These are phyloP conservation scores for Ciona savignyi DNA, from an alignment of 23 tunicate genomes.

Conservation along the genomic window DNA sequence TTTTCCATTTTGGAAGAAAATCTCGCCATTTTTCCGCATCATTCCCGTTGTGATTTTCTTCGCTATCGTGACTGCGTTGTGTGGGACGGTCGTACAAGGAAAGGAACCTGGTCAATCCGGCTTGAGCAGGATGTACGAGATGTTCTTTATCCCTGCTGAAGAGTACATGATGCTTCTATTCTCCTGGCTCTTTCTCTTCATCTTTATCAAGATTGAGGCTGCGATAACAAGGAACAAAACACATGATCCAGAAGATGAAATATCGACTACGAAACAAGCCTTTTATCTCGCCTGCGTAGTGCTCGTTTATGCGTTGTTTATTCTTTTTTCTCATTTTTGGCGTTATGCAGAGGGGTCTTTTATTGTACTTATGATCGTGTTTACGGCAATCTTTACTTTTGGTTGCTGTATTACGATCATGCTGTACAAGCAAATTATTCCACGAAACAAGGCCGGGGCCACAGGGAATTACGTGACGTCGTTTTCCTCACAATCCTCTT, in stretches of 20 bases:
- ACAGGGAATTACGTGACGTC: too few relatives aligned
- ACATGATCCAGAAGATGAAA: neutral
- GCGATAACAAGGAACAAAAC: constrained; percentile 15
- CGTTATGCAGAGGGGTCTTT: constrained; percentile 17
- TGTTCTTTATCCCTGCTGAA: constrained; percentile 82
- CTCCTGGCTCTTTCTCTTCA: constrained; percentile 68
- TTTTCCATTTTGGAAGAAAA: constrained; percentile 85
- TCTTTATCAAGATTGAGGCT: constrained; percentile 45
- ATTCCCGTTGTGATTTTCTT: constrained; percentile 49
- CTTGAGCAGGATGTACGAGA: constrained; percentile 53
- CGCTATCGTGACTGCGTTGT: constrained; percentile 36
- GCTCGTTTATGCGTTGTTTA: constrained; percentile 49
- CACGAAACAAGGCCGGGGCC: too few relatives aligned
- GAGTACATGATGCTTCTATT: constrained; percentile 55
- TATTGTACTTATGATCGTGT: constrained; percentile 50
- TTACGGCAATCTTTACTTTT: constrained; percentile 37
- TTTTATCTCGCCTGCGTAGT: constrained; percentile 32
- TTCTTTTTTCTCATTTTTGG: constrained; percentile 28
- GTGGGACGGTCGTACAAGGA: constrained; percentile 53
- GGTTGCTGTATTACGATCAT: constrained; percentile 48
- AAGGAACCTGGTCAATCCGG: constrained; percentile 50
- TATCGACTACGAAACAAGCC: constrained; percentile 65
- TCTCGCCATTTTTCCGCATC: constrained; percentile 66
- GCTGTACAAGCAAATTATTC: constrained; percentile 63
- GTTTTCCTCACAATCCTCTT: too few relatives aligned